A percentile compares a stretch with the other conserved stretches of the same genome.
phyloP scores from a whole-genome alignment of 2,888 invertebrate species.

The Mamestra brassicae region DNA sequence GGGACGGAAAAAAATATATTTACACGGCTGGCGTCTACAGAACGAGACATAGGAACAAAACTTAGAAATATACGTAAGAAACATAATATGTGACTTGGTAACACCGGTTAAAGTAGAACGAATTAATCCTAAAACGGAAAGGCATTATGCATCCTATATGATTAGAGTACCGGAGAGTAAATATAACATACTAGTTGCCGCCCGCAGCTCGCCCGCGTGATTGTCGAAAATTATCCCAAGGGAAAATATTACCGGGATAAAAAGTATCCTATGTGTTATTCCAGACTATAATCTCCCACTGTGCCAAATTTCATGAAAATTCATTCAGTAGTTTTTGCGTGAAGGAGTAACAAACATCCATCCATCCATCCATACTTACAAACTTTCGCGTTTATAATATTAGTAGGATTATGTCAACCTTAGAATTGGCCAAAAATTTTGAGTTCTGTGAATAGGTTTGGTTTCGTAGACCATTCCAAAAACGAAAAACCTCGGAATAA shows the following conservation, averaged over 20 bases:
- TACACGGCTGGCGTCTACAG: not conserved
- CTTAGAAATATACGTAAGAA: not conserved
- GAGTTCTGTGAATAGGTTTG: conserved; percentile 64
- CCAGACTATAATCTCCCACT: too few species aligned
- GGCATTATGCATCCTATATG: conserved; percentile 36
- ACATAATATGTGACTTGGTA: not conserved
- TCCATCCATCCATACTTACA: too few species aligned
- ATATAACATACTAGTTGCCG: conserved; percentile 32
- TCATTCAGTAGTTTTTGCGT: too few species aligned
- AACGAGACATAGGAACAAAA: not conserved
- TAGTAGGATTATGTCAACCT: conserved; percentile 34
- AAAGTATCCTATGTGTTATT: too few species aligned
- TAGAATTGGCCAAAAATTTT: conserved; percentile 57
- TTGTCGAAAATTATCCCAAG: too few species aligned
- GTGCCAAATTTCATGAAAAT: too few species aligned
- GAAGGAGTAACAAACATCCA: too few species aligned
- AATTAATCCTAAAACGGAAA: conserved; percentile 62
- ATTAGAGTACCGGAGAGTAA: conserved; percentile 51
- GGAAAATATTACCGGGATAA: too few species aligned
- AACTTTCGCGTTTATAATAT: too few species aligned
- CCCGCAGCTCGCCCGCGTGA: too few species aligned
- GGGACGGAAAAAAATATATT: not conserved
- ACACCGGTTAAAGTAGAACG: conserved; percentile 46
- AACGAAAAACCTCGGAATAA: not conserved
- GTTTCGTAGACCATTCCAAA: conserved; percentile 57